Conservation (phyloP, 2,113 vertebrate species). For the Spea bombifrons region DNA sequence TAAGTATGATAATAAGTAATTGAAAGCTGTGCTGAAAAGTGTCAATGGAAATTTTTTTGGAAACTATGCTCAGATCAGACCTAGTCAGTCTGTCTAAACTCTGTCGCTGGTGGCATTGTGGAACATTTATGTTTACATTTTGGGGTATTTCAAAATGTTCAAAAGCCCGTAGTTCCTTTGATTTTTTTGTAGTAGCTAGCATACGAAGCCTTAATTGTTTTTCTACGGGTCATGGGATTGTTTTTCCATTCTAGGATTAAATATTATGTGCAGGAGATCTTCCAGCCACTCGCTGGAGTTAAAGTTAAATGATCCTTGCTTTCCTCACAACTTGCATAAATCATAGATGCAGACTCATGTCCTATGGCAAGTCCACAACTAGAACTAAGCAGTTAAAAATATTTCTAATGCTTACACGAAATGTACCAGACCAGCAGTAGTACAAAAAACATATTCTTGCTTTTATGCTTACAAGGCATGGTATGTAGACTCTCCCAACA, state of each 20-base stretch:
- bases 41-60: no score
- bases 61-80: no score
- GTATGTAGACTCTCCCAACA: not conserved
- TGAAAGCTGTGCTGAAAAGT: no score
- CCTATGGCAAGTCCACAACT: slow-evolving; percentile 60
- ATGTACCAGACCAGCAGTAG: slow-evolving; percentile 50
- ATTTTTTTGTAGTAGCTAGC: no score
- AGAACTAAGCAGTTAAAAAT: slow-evolving; percentile 64
- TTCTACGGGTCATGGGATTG: not conserved
- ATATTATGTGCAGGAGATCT: slow-evolving; percentile 65
- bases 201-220: not conserved
- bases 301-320: slow-evolving; percentile 72
- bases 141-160: no score
- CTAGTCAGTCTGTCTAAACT: no score
- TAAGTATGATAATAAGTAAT: no score
- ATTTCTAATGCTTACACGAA: slow-evolving; percentile 58
- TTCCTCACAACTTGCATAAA: slow-evolving; percentile 68
- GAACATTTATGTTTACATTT: no score
- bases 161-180: no score
- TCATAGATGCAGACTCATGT: slow-evolving; percentile 72
- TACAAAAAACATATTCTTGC: slow-evolving; percentile 30
- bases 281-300: slow-evolving; percentile 55
- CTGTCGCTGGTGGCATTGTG: no score
- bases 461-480: slow-evolving; percentile 22
- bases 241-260: slow-evolving; percentile 16